Evolutionary conservation across 2,113 vertebrate species (phyloP).

Genomic region (Bujurquina vittata): DNA sequence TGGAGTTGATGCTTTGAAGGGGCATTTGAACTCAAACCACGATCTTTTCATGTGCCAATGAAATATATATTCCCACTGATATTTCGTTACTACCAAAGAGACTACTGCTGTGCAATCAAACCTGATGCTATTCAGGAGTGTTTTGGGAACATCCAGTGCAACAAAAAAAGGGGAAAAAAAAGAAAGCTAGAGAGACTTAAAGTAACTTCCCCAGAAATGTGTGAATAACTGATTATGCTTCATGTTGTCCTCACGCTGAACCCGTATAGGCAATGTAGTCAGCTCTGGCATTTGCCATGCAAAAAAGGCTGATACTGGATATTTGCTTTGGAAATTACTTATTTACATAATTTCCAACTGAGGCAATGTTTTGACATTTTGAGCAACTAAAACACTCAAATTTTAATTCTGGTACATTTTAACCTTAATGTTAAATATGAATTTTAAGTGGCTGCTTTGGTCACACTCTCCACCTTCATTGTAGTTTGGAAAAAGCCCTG

Average conservation of each 20-base stretch:
- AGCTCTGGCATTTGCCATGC: background rate
- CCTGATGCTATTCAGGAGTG: background rate
- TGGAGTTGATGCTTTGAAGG: background rate
- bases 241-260: background rate
- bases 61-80: background rate
- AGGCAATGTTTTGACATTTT: background rate
- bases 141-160: background rate
- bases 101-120: too few species aligned
- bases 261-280: rapidly evolving
- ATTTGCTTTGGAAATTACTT: conserved; percentile 1
- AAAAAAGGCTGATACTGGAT: background rate
- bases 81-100: background rate
- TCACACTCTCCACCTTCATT: background rate
- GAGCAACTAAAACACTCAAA: background rate
- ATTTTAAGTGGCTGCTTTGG: background rate
- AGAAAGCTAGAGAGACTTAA: background rate
- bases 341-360: background rate
- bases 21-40: background rate
- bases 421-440: background rate
- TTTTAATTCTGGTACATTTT: background rate
- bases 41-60: background rate
- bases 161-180: background rate
- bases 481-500: background rate
- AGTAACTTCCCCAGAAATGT: background rate
- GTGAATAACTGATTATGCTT: background rate